Evolutionary conservation across 2,888 invertebrate species (phyloP), one percentile per base, ranked within the genome.

Genomic region (Cyrtodaria siliqua): DNA sequence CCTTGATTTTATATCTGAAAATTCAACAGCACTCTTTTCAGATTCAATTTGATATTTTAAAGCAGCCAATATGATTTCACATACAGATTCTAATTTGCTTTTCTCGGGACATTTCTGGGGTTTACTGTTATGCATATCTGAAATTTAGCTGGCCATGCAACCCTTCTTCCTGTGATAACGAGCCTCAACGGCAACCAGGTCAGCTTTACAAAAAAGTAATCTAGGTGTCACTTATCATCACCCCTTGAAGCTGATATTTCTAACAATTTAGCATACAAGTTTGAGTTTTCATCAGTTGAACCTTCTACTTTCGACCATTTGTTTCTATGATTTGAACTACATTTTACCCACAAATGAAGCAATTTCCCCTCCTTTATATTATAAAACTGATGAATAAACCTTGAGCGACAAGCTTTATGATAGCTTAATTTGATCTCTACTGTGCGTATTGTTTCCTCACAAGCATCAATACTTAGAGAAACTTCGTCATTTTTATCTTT

Each of bases 81-180:
- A 57, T 2, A 23, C 42, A 23, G 2, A 40, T 16, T 40, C 57
- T 24, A 42, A 1, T 42, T 42, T 42, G 14, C 6, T 57, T 42
- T 24, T 57, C 8, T 16, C 23, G 8, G 6, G 1, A n/a, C 18
- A 29, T 9, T 57, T 57, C 38, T n/a, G 12, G 23, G 1, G 20
- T 57, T 40, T 1, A 23, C 20, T 57, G 16, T 42, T 6, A 57
- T 57, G 40, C 23, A 8, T 1, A n/a, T 57, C 64, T 20, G 55
- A 27, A 2, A 57, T n/a, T 3, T 57, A 57, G 23, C 6, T 40
- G 20, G 57, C 57, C 23, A 40, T n/a, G 40, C 42, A 57, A 20
- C 55, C 55, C 55, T 67, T 67, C 38, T 67, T 57, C 8, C 67
- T 33, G 47, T 67, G 57, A 24, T 67, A 67, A 2, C 57, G 18